Evolutionary conservation across 2,797 vertebrate species (phyloP).

Genomic region (Pteropus rufus): DNA sequence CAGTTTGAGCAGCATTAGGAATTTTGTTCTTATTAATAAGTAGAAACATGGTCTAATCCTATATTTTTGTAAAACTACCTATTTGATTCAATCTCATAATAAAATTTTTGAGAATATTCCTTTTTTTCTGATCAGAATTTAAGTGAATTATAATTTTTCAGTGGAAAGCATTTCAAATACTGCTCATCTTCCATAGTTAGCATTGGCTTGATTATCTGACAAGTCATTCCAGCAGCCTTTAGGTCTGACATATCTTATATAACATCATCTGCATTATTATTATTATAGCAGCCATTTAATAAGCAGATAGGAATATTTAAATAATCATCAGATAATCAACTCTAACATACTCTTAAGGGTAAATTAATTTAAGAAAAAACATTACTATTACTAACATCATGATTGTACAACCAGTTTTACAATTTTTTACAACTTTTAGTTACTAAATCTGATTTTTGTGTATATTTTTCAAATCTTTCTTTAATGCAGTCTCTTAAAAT

Average conservation of each 20-base stretch:
- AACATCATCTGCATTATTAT: slow-evolving; percentile 86
- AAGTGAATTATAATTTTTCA: slow-evolving; percentile 72
- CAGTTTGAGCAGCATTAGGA: slow-evolving; percentile 81
- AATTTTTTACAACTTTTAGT: slow-evolving; percentile 89
- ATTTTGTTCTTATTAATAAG: slow-evolving; percentile 79
- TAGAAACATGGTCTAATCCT: slow-evolving; percentile 76
- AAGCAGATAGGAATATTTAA: slow-evolving; percentile 88
- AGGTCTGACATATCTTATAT: slow-evolving; percentile 87
- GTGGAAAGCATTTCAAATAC: slow-evolving; percentile 81
- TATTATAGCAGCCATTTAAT: slow-evolving; percentile 88
- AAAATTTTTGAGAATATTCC: slow-evolving; percentile 65
- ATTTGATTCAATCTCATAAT: slow-evolving; percentile 80
- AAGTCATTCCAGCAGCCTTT: slow-evolving; percentile 88
- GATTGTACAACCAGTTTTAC: slow-evolving; percentile 87
- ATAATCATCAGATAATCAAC: slow-evolving; percentile 89
- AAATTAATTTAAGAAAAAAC: slow-evolving; percentile 89
- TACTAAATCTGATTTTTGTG: slow-evolving; percentile 86
- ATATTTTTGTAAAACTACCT: slow-evolving; percentile 77
- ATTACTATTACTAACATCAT: slow-evolving; percentile 86
- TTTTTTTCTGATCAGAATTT: slow-evolving; percentile 64
- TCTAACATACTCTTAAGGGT: slow-evolving; percentile 85
- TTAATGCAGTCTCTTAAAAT: slow-evolving; percentile 87
- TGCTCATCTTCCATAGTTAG: slow-evolving; percentile 80
- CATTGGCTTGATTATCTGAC: slow-evolving; percentile 84
- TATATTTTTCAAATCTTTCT: slow-evolving; percentile 85